phyloP scores from a whole-genome alignment of 1,140 invertebrate species.

The Triops cancriformis region DNA sequence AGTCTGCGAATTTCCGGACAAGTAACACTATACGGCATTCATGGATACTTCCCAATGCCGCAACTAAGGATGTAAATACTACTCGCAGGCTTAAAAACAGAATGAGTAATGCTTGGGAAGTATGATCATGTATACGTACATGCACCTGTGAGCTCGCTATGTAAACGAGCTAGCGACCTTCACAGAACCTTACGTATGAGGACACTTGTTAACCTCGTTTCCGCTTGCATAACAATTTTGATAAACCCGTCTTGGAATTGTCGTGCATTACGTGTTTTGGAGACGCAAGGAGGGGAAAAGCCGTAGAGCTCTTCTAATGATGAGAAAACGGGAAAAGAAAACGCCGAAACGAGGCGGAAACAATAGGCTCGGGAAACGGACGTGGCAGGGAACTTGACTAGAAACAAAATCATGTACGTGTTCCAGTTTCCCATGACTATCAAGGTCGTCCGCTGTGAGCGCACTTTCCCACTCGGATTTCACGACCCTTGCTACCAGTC shows the following conservation, averaged over 20 bases:
- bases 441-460: not conserved
- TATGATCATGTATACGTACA: not conserved
- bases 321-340: not conserved
- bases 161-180: too few species aligned
- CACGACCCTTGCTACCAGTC: not conserved
- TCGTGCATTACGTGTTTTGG: too few species aligned
- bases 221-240: too few species aligned
- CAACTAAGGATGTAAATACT: not conserved
- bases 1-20: too few species aligned
- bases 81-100: not conserved
- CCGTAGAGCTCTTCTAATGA: too few species aligned
- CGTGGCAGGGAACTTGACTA: not conserved
- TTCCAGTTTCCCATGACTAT: slow-evolving; percentile 1
- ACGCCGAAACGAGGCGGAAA: not conserved
- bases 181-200: too few species aligned
- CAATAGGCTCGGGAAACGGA: not conserved
- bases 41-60: not conserved
- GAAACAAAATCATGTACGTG: not conserved
- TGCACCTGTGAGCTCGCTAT: not conserved
- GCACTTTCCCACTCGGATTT: not conserved
- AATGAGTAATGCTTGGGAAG: not conserved
- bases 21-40: not conserved
- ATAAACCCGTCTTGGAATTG: too few species aligned
- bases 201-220: too few species aligned
- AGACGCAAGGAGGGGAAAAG: too few species aligned